Conservation (phyloP, 2,113 vertebrate genomes). For the Globicephala melas region DNA sequence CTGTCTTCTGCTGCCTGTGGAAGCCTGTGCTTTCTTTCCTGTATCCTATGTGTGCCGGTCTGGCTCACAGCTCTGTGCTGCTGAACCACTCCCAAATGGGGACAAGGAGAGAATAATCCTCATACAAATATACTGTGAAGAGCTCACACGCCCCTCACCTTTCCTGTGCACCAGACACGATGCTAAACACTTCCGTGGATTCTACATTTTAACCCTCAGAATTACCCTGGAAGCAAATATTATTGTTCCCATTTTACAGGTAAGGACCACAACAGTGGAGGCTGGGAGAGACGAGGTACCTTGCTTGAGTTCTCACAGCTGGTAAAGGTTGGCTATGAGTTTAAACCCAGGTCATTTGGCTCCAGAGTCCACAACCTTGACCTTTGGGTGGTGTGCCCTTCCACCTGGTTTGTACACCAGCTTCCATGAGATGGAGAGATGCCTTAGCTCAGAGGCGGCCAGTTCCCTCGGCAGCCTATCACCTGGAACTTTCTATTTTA, state of each 20-base stretch:
- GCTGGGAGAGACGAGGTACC: neutral
- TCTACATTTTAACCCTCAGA: neutral
- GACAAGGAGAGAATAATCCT: neutral
- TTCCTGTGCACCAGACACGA: neutral
- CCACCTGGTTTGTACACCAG: accelerated
- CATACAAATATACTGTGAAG: neutral
- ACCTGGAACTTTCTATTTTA: neutral
- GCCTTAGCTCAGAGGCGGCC: neutral
- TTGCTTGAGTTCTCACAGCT: neutral
- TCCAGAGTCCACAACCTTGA: neutral
- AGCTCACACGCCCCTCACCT: neutral
- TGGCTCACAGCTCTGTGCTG: neutral
- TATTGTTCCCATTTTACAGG: neutral
- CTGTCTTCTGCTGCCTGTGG: neutral
- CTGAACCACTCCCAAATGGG: neutral
- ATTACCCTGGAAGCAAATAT: neutral
- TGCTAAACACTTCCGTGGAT: neutral
- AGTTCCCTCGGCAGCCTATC: neutral
- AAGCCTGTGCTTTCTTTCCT: neutral
- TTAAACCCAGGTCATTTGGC: neutral
- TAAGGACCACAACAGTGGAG: neutral
- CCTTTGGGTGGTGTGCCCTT: accelerated
- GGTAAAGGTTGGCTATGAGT: neutral
- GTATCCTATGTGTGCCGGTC: accelerated
- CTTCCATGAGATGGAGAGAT: accelerated